phyloP scores from a whole-genome alignment of 2,797 vertebrate species.

The Chloroceryle inda region DNA sequence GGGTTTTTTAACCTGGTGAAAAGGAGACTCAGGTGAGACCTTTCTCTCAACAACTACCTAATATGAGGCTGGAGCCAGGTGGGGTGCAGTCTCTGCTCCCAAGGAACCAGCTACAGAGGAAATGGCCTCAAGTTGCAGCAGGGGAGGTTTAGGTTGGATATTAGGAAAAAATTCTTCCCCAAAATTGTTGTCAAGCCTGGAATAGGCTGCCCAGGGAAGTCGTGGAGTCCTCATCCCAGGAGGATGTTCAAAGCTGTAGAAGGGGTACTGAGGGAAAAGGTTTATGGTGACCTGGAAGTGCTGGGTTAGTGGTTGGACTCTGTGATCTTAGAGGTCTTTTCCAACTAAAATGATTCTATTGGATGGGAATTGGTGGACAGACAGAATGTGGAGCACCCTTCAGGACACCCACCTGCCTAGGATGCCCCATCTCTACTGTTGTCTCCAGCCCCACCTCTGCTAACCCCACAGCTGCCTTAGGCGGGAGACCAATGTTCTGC shows the following conservation, averaged over 20 bases:
- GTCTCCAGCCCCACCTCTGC: background rate
- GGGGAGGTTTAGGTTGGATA: background rate
- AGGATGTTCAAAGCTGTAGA: background rate
- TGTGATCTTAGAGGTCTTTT: background rate
- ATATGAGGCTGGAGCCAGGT: background rate
- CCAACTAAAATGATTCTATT: background rate
- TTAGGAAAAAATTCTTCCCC: background rate
- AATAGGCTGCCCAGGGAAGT: background rate
- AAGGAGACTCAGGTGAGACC: background rate
- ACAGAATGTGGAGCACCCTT: rapidly evolving
- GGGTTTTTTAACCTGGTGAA: background rate
- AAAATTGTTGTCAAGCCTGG: background rate
- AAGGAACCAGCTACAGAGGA: background rate
- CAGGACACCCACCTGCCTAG: background rate
- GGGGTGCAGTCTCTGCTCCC: background rate
- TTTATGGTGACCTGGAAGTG: background rate
- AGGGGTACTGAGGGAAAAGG: background rate
- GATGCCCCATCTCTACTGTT: rapidly evolving
- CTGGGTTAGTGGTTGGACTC: background rate
- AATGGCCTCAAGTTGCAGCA: background rate
- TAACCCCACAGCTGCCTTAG: background rate
- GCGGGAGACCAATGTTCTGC: background rate
- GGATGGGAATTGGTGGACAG: background rate
- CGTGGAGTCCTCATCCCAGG: background rate
- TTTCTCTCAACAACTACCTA: background rate